Percentiles rank a stretch among this genome's conserved stretches.
These are phyloP conservation scores for Taenaris catops DNA, from an alignment of 2,888 invertebrate genomes.

Conservation along the genomic window DNA sequence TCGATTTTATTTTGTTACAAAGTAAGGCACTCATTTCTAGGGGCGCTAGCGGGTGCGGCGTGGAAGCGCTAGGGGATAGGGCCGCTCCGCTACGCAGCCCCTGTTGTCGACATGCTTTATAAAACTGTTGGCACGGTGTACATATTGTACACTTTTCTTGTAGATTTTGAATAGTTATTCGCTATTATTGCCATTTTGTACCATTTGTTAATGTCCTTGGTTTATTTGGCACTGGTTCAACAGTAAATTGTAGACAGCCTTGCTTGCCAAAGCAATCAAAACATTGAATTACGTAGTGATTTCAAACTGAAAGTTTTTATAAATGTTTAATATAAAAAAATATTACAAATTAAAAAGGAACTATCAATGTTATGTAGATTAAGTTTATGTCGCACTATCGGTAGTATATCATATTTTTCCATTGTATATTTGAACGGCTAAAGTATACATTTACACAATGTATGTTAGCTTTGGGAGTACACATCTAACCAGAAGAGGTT, in stretches of 20 bases:
- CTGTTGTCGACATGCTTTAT: constrained; percentile 41
- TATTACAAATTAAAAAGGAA: too few species aligned
- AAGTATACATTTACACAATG: too few species aligned
- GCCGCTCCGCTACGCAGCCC: constrained; percentile 34
- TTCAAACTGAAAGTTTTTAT: too few species aligned
- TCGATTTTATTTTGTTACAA: constrained; percentile 67
- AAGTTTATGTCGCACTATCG: too few species aligned
- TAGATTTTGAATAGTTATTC: constrained; percentile 13
- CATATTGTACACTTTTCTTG: constrained; percentile 11
- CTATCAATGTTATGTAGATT: too few species aligned
- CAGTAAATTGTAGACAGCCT: constrained; percentile 22
- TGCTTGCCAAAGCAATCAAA: constrained; percentile 30
- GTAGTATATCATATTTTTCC: too few species aligned
- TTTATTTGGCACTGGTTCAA: constrained; percentile 34
- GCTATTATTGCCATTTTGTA: constrained; percentile 18
- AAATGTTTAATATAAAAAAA: too few species aligned
- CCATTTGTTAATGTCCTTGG: constrained; percentile 21
- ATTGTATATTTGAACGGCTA: too few species aligned
- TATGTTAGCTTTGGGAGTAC: too few species aligned
- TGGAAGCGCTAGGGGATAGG: constrained; percentile 51
- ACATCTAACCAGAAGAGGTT: too few species aligned
- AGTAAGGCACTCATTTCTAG: constrained; percentile 67
- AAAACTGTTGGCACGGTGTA: constrained; percentile 40
- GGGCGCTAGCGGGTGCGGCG: constrained; percentile 41
- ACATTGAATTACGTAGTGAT: too few species aligned